Conservation (phyloP, 2,113 vertebrate species). For the Agapornis roseicollis region DNA sequence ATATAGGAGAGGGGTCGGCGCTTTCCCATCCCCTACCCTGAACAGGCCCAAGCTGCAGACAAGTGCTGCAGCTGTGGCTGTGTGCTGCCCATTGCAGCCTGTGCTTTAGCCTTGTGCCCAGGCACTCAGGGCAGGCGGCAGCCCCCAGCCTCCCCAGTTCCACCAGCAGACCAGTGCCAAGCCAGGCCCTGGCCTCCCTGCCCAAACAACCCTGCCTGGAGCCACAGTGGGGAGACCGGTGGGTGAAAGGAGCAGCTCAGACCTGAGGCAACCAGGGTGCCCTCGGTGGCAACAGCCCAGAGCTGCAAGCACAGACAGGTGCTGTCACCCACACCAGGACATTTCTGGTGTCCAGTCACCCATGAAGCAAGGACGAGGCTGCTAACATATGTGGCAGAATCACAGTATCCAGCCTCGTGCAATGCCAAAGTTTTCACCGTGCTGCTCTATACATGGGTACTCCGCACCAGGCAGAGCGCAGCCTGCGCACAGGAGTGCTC, state of each 20-base stretch:
- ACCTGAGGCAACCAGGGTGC: no score
- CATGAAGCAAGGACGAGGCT: background rate
- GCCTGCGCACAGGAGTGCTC: background rate
- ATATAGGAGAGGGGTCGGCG: fast-evolving
- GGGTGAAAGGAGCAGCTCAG: fast-evolving
- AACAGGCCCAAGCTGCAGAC: background rate
- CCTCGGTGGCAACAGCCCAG: background rate
- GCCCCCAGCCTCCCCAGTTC: background rate
- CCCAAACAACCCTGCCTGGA: background rate
- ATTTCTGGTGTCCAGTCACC: background rate
- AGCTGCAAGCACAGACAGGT: background rate
- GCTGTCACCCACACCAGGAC: background rate
- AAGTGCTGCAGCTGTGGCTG: background rate
- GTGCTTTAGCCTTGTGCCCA: background rate
- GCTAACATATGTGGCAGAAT: background rate
- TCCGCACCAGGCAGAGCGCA: background rate
- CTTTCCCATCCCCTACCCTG: background rate
- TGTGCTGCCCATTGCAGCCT: fast-evolving
- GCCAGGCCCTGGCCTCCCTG: background rate
- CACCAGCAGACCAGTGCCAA: background rate
- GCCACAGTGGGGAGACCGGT: fast-evolving
- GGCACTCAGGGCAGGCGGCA: background rate
- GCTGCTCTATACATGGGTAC: background rate
- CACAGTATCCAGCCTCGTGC: background rate
- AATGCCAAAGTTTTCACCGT: background rate